Evolutionary conservation across 1,140 invertebrate genomes (phyloP), one percentile per base, ranked within the genome.

Genomic region (Drosophila rufa): DNA sequence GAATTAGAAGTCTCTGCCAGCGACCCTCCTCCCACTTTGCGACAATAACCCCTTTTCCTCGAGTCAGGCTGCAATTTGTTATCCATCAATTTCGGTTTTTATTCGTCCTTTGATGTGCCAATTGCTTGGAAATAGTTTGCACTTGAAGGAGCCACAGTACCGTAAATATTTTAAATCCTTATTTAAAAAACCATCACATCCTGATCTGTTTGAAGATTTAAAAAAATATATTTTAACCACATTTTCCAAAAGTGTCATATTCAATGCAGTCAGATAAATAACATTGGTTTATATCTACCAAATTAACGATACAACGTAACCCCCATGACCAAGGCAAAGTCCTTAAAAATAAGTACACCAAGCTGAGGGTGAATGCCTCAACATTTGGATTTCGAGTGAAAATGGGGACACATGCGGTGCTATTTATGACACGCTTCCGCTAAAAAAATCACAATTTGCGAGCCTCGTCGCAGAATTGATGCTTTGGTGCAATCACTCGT

Each of bases 361-460:
- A 66, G 36, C 15, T 12, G 12, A n/a, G 15, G 19, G n/a, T 36
- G 38, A 19, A 4, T 66, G 19, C 25, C 43, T 42, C 19, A 6
- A 7, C 3, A n/a, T 46, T 56, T 62, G 14, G 42, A 60, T 33
- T 45, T 55, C 11, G 33, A 59, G 46, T 57, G 57, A 40, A 67
- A 84, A 90, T 90, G 83, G 75, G 58, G 57, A 65, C 76, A 79
- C 80, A 76, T 73, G 84, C 57, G 82, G 64, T 53, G 77, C 75
- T 91, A 91, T 92, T 92, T 92, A 91, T 92, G 91, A 89, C 81
- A 86, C 68, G 79, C 80, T 92, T 92, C 86, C 91, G 83, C 89
- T 87, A 85, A 92, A 91, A 86, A 82, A 79, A 80, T 78, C 75
- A 62, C 82, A 67, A 81, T 83, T 90, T 84, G 85, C 48, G 68